A percentile compares a stretch with the other conserved stretches of the same genome.
Conservation (phyloP, 2,113 vertebrate species). For the Andinoacara biseriatus region DNA sequence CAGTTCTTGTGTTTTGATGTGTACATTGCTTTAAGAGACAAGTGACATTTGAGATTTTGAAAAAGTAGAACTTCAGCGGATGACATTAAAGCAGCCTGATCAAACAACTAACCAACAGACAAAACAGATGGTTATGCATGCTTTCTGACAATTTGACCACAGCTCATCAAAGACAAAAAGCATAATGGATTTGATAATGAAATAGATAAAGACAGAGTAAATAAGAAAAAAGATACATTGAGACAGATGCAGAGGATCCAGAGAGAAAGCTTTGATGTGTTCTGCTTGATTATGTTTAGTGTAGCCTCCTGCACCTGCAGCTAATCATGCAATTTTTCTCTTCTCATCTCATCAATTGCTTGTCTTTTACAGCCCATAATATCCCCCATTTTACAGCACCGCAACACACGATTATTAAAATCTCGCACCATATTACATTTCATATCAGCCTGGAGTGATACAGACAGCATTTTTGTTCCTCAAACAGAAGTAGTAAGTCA, state of each 20-base stretch:
- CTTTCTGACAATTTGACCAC: background rate
- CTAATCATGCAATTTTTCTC: slow-evolving; percentile 38
- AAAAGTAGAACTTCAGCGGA: background rate
- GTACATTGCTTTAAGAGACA: background rate
- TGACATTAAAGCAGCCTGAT: slow-evolving; percentile 8
- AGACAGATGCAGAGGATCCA: background rate
- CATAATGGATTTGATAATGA: slow-evolving; percentile 18
- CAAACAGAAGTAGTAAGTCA: background rate
- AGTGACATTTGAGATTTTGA: background rate
- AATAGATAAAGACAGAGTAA: background rate
- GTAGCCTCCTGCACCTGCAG: slow-evolving; percentile 33
- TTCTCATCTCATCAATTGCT: slow-evolving; percentile 30
- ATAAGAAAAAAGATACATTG: background rate
- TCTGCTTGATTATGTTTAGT: slow-evolving; percentile 19
- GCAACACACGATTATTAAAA: slow-evolving; percentile 21
- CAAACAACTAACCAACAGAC: background rate
- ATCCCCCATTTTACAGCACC: background rate
- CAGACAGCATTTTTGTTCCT: slow-evolving; percentile 1
- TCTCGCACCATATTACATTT: slow-evolving; percentile 27
- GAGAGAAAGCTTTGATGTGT: slow-evolving; percentile 28
- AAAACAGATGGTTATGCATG: background rate
- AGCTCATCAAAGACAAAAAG: background rate
- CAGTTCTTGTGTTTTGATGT: background rate
- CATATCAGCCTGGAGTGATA: slow-evolving; percentile 11
- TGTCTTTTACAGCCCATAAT: slow-evolving; percentile 31